Evolutionary conservation across 35 echinoderm and acorn worm genomes (phyloP).

Genomic region (Acanthaster planci): DNA sequence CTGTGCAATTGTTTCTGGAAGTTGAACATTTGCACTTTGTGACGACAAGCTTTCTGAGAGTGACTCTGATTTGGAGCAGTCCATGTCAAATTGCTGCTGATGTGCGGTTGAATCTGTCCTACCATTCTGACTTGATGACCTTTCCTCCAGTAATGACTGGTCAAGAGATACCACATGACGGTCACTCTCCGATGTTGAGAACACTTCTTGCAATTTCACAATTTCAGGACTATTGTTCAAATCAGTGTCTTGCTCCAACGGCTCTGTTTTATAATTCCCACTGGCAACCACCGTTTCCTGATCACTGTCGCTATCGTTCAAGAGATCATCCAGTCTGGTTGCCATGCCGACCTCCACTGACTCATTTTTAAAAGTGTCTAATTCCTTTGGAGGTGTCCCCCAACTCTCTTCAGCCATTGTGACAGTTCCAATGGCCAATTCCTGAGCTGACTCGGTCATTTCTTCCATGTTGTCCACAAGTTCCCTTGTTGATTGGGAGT

Average conservation of each 20-base stretch:
- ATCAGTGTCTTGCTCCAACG: no score
- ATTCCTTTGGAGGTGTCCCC: background rate
- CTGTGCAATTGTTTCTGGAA: background rate
- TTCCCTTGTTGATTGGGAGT: background rate
- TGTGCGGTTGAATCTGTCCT: background rate
- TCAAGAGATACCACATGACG: background rate
- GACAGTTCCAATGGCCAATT: background rate
- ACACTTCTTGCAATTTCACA: background rate
- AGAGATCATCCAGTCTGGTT: slow-evolving; percentile 10
- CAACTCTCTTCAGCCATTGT: background rate
- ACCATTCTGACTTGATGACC: background rate
- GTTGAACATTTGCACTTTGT: no score
- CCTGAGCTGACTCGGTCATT: background rate
- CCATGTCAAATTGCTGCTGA: background rate
- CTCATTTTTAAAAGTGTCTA: background rate
- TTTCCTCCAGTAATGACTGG: no score
- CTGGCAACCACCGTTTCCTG: slow-evolving; percentile 10
- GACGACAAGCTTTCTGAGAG: no score
- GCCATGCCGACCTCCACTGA: background rate
- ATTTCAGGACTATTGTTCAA: slow-evolving; percentile 23
- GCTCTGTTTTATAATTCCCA: background rate
- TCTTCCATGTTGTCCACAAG: background rate
- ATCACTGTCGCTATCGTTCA: slow-evolving; percentile 1
- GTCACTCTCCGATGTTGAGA: background rate
- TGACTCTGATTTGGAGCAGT: background rate